Evolutionary conservation across 1,140 invertebrate species (phyloP), one percentile per base, ranked within the genome.

Genomic region (Listronotus oregonensis): DNA sequence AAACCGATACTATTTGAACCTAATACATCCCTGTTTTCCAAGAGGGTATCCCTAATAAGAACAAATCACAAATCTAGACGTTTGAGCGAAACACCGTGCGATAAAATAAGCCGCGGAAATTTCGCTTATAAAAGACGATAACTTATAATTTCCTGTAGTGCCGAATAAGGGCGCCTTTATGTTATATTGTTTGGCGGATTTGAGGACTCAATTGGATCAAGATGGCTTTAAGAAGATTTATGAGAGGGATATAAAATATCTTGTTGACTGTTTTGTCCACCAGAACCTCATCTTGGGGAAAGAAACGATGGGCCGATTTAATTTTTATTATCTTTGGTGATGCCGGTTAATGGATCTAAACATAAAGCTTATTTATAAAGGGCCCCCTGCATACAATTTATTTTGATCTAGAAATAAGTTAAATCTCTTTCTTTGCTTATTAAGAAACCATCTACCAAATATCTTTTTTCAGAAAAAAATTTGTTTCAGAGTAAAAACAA

Each of bases 61-160:
- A 64, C 62, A 57, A 57, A 64, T 64, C 52, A 57, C 52, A 64
- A 57, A 56, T 39, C 40, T 50, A 39, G 60, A 42, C 49, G 49
- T 42, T 62, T 44, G 49, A 43, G 60, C 37, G 40, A 55, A 52
- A 54, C 60, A 63, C 39, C n/a, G 18, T 14, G 51, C 42, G 18
- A 57, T 56, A 63, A 63, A 63, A 63, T 55, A 63, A 64, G 62
- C 51, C 62, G 62, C 44, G 56, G 42, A 57, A 64, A 47, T 56
- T 64, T 64, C 62, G 52, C 47, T 64, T 64, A 64, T 64, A 64
- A 64, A 64, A 55, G 62, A 52, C 62, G 62, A 64, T 64, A 64
- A 64, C 62, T 64, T 64, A 64, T 64, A 64, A 64, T 64, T 64
- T 64, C 52, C 21, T 27, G 27, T 57, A 57, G 62, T 57, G 62